Percentiles rank a stretch among this genome's conserved stretches.
Evolutionary conservation across 2,888 invertebrate species (phyloP).

Genomic region (Tetramorium bicarinatum): DNA sequence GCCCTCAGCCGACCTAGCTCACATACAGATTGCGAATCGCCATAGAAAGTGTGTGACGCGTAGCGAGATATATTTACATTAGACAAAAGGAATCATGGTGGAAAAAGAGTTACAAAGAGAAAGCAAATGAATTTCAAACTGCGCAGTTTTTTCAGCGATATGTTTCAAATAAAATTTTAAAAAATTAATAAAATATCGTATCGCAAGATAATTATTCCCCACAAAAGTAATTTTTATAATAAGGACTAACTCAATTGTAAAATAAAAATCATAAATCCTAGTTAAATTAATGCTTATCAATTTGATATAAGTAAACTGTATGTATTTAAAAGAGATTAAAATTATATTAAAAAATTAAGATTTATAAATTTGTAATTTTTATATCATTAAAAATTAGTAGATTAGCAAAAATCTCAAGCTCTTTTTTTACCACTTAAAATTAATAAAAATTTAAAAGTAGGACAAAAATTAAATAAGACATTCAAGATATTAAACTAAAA

Average conservation of each 20-base stretch:
- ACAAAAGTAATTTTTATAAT: not conserved
- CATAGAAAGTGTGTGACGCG: constrained; percentile 15
- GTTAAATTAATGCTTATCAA: not conserved
- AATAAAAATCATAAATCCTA: not conserved
- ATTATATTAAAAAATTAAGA: not conserved
- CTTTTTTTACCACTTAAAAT: not conserved
- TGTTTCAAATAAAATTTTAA: not conserved
- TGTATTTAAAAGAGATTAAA: not conserved
- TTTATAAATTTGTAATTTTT: not conserved
- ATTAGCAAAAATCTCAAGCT: not conserved
- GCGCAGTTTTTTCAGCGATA: not conserved
- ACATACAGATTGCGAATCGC: constrained; percentile 16
- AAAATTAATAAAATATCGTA: not conserved
- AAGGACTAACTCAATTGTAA: not conserved
- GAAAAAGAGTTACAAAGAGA: not conserved
- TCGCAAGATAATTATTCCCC: not conserved
- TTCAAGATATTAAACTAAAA: not conserved
- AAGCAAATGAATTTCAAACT: not conserved
- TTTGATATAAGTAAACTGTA: not conserved
- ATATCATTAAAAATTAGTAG: not conserved
- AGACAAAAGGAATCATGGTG: not conserved
- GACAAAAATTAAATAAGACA: not conserved
- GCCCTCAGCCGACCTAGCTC: constrained; percentile 27
- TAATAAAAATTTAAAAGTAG: not conserved
- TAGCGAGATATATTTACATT: constrained; percentile 43